phyloP scores from a whole-genome alignment of 2,113 vertebrate genomes.

The Amphiprion percula region DNA sequence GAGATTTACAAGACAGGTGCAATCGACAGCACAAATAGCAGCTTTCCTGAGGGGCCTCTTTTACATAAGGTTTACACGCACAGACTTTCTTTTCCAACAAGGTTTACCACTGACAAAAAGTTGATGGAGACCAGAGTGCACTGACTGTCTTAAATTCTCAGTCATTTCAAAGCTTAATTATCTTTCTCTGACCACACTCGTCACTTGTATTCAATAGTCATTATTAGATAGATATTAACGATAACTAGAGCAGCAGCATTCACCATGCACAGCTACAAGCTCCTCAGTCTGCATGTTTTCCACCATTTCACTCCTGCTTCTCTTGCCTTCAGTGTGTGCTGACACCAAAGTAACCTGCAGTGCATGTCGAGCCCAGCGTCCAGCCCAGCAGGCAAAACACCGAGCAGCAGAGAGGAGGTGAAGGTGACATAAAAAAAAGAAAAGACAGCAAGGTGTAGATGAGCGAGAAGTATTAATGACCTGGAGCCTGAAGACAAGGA shows the following conservation, averaged over 20 bases:
- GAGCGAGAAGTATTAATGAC: constrained; percentile 27
- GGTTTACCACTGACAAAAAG: constrained; percentile 1
- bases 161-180: too few species aligned
- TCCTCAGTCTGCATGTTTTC: neutral
- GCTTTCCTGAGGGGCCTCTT: neutral
- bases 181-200: too few species aligned
- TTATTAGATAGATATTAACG: neutral
- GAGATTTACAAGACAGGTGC: neutral
- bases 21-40: neutral
- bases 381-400: constrained; percentile 34
- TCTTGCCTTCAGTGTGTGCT: neutral
- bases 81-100: neutral
- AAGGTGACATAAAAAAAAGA: constrained; percentile 26
- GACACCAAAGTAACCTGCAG: constrained; percentile 40
- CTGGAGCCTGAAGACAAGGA: neutral
- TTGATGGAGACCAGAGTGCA: too few species aligned
- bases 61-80: neutral
- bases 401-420: constrained; percentile 11
- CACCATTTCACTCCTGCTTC: neutral
- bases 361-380: neutral
- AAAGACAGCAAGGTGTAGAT: neutral
- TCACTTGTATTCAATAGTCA: too few species aligned
- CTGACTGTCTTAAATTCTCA: too few species aligned
- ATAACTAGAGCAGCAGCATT: neutral
- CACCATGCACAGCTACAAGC: neutral